Percentiles rank a stretch among this genome's conserved stretches.
These are phyloP conservation scores for Cossypha dichroa DNA, from an alignment of 2,797 vertebrate genomes.

Conservation along the genomic window DNA sequence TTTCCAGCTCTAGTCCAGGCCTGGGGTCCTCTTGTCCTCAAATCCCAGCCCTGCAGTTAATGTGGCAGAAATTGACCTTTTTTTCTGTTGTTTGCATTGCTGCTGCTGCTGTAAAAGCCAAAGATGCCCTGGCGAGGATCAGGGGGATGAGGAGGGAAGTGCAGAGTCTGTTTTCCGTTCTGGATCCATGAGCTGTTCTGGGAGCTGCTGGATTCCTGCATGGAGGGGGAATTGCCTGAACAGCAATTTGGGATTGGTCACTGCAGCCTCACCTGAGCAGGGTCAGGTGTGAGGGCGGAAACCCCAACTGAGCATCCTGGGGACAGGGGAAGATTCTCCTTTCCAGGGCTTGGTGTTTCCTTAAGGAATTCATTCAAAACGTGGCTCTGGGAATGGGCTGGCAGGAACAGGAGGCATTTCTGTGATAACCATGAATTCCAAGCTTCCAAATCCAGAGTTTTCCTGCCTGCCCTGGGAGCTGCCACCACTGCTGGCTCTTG, in stretches of 20 bases:
- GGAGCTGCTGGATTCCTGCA: not conserved
- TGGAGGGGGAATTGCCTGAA: rapidly evolving
- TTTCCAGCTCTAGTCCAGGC: not conserved
- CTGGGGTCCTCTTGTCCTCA: not conserved
- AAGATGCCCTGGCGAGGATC: not conserved
- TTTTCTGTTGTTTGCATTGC: not conserved
- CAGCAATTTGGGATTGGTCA: not conserved
- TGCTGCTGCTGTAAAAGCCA: not conserved
- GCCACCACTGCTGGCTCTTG: not conserved
- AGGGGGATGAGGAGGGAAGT: not conserved
- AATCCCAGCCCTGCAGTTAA: not conserved
- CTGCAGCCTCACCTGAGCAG: rapidly evolving
- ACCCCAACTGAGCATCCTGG: rapidly evolving
- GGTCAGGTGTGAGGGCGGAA: rapidly evolving
- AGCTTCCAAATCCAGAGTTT: not conserved
- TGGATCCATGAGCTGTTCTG: not conserved
- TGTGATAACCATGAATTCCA: not conserved
- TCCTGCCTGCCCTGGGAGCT: not conserved
- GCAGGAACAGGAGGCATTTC: not conserved
- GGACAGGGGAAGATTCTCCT: too few relatives aligned
- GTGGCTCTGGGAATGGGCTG: not conserved
- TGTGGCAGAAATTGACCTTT: not conserved
- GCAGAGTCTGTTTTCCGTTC: not conserved
- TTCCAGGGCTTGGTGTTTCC: not conserved
- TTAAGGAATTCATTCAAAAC: not conserved